A percentile compares a stretch with the other conserved stretches of the same genome.
Conservation (phyloP, 1,140 invertebrate genomes). For the Drosophila seguyi region DNA sequence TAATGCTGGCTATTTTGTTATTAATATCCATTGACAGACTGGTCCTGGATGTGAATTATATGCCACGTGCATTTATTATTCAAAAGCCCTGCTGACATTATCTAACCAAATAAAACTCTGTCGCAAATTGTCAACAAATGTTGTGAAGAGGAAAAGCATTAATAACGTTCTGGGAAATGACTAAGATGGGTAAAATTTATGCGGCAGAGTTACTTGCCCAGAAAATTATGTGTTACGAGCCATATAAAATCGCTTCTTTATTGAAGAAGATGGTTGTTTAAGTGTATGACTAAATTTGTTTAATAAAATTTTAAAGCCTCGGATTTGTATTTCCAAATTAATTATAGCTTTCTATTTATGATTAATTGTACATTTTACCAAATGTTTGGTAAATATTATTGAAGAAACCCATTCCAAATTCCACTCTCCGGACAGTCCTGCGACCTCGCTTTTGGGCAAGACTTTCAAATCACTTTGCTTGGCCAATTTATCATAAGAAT, state of each 20-base stretch:
- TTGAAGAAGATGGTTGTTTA: background rate
- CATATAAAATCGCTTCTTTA: no score
- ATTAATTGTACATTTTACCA: no score
- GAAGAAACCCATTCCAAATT: background rate
- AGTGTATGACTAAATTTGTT: background rate
- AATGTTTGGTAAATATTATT: background rate
- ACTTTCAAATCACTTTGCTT: conserved; percentile 21
- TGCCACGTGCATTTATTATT: conserved; percentile 31
- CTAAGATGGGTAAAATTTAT: background rate
- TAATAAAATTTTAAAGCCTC: background rate
- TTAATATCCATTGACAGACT: conserved; percentile 60
- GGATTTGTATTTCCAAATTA: no score
- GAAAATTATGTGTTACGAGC: background rate
- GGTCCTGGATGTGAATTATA: conserved; percentile 6
- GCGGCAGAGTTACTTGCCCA: background rate
- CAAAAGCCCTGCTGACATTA: conserved; percentile 53
- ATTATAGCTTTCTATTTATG: no score
- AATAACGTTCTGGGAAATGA: conserved; percentile 1
- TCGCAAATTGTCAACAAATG: conserved; percentile 11
- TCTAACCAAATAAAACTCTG: conserved; percentile 45
- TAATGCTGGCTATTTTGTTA: conserved; percentile 32
- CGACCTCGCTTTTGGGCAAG: background rate
- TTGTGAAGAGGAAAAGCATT: background rate
- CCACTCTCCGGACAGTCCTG: background rate
- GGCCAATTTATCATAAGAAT: conserved; percentile 45